Evolutionary conservation across 2,113 vertebrate species (phyloP).

Genomic region (Meleagris gallopavo): DNA sequence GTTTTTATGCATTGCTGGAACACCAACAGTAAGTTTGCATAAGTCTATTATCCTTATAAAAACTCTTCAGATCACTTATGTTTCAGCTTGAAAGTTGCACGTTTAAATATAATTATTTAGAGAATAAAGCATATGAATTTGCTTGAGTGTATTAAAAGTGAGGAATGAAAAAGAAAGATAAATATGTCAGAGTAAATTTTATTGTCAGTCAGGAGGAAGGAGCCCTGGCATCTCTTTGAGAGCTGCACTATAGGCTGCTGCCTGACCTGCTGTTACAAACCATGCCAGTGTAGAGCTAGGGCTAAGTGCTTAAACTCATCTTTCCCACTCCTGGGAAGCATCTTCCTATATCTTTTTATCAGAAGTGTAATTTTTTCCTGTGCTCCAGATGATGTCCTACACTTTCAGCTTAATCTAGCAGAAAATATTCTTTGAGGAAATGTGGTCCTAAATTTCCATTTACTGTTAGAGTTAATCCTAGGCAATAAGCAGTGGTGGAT

Average conservation of each 20-base stretch:
- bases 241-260: rapidly evolving
- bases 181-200: rapidly evolving
- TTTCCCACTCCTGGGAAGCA: background rate
- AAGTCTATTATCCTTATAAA: background rate
- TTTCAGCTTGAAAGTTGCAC: background rate
- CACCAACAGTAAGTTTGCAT: background rate
- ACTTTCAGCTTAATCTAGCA: background rate
- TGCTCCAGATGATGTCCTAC: background rate
- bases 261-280: background rate
- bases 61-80: rapidly evolving
- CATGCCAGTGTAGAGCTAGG: background rate
- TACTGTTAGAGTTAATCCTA: background rate
- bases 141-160: background rate
- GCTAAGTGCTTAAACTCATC: background rate
- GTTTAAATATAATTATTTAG: background rate
- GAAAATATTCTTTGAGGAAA: background rate
- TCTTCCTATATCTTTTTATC: background rate
- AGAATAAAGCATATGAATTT: background rate
- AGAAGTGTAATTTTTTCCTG: background rate
- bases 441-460: background rate
- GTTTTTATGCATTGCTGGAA: background rate
- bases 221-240: background rate
- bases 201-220: background rate
- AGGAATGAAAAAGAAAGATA: background rate
- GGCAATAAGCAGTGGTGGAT: background rate